Conservation (phyloP, 2,888 invertebrate species). For the Mythimna impura region DNA sequence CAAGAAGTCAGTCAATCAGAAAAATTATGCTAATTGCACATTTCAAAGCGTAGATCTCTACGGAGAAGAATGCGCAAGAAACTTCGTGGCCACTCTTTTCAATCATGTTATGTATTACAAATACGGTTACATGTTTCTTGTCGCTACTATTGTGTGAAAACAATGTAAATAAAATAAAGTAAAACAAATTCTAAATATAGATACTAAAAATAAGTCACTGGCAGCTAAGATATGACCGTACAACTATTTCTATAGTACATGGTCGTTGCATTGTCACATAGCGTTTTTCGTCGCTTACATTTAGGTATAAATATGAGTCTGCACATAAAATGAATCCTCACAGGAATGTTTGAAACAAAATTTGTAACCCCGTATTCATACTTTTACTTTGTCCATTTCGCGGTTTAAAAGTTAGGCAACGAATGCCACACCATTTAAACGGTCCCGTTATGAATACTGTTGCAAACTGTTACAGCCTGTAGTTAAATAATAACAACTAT, state of each 20-base stretch:
- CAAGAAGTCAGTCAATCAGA: too few relatives aligned
- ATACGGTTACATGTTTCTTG: too few relatives aligned
- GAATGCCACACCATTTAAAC: slow-evolving; percentile 32
- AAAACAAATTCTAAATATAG: too few relatives aligned
- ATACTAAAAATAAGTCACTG: too few relatives aligned
- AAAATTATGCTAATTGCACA: too few relatives aligned
- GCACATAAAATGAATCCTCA: slow-evolving; percentile 29
- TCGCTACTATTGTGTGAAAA: too few relatives aligned
- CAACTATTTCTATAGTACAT: not conserved
- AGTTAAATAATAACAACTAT: slow-evolving; percentile 21
- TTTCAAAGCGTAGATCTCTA: too few relatives aligned
- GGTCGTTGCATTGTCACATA: not conserved
- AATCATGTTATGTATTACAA: too few relatives aligned
- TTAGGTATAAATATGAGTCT: not conserved
- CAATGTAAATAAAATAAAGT: too few relatives aligned
- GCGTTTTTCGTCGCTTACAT: too few relatives aligned
- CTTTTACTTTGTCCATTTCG: slow-evolving; percentile 35
- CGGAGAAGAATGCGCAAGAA: too few relatives aligned
- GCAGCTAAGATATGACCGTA: not conserved
- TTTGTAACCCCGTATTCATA: slow-evolving; percentile 25
- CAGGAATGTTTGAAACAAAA: slow-evolving; percentile 45
- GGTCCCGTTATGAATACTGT: slow-evolving; percentile 25
- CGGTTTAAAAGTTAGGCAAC: slow-evolving; percentile 40
- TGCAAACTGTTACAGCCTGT: slow-evolving; percentile 21
- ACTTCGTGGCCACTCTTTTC: too few relatives aligned